Evolutionary conservation across 2,113 vertebrate genomes (phyloP).

Genomic region (Scatophagus argus): DNA sequence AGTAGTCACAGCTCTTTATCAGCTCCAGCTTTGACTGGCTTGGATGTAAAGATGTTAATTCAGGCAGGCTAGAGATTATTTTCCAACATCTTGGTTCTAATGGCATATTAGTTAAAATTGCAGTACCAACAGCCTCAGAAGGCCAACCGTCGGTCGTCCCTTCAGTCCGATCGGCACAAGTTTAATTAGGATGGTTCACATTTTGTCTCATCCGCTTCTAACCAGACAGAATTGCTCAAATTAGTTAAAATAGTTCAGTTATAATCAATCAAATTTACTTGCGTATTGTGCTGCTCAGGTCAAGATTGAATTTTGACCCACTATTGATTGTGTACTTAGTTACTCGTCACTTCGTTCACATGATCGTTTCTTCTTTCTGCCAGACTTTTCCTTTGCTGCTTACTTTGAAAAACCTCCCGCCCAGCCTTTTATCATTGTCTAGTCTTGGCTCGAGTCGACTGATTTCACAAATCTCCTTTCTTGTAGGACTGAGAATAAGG

Average conservation of each 20-base stretch:
- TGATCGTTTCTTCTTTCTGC: neutral
- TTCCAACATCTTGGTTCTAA: too few relatives aligned
- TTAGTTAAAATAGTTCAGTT: neutral
- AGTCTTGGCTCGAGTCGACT: neutral
- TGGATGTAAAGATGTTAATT: too few relatives aligned
- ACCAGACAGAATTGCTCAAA: neutral
- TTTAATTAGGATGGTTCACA: neutral
- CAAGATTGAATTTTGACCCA: neutral
- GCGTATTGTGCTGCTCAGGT: neutral
- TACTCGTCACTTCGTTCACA: neutral
- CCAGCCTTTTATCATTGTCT: neutral
- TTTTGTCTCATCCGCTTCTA: slow-evolving; percentile 11
- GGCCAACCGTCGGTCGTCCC: too few relatives aligned
- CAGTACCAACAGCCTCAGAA: too few relatives aligned
- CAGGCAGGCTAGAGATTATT: too few relatives aligned
- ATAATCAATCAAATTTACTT: too few relatives aligned
- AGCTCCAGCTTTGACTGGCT: too few relatives aligned
- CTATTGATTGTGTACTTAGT: neutral
- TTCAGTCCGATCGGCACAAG: too few relatives aligned
- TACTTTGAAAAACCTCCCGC: neutral
- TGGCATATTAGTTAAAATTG: too few relatives aligned
- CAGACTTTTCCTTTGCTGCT: slow-evolving; percentile 9
- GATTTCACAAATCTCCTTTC: neutral
- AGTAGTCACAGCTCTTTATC: too few relatives aligned
- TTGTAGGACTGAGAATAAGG: neutral